phyloP scores from a whole-genome alignment of 2,888 invertebrate genomes.

The Phortica magna region DNA sequence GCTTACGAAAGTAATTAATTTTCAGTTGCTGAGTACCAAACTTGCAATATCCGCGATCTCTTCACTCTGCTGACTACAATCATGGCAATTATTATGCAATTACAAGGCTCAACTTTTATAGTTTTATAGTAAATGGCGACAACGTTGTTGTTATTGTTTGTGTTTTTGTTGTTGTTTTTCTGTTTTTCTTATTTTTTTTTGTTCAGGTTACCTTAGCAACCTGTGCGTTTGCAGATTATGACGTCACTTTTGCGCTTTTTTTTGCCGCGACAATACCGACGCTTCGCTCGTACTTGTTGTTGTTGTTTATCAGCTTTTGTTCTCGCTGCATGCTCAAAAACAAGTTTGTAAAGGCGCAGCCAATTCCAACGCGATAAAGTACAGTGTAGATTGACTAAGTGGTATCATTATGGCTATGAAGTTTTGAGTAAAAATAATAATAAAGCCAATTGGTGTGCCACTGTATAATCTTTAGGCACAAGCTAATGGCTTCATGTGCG shows the following conservation, averaged over 20 bases:
- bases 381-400: background rate
- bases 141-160: background rate
- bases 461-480: too few species aligned
- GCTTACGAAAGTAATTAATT: conserved; percentile 27
- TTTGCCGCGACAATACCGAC: background rate
- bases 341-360: too few species aligned
- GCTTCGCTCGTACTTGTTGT: background rate
- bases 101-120: conserved; percentile 46
- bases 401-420: too few species aligned
- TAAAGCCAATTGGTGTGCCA: too few species aligned
- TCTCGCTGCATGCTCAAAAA: background rate
- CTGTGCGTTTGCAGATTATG: background rate
- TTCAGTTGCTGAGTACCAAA: background rate
- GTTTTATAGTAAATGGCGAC: conserved; percentile 18
- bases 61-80: background rate
- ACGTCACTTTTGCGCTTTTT: background rate
- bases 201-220: background rate
- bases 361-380: background rate
- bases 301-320: background rate
- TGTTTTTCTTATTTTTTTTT: background rate
- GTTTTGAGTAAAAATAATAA: too few species aligned
- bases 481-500: too few species aligned
- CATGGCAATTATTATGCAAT: conserved; percentile 71
- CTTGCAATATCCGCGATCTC: background rate
- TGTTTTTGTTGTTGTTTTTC: background rate